phyloP scores from a whole-genome alignment of 2,113 vertebrate genomes.

The Antigone vipio region DNA sequence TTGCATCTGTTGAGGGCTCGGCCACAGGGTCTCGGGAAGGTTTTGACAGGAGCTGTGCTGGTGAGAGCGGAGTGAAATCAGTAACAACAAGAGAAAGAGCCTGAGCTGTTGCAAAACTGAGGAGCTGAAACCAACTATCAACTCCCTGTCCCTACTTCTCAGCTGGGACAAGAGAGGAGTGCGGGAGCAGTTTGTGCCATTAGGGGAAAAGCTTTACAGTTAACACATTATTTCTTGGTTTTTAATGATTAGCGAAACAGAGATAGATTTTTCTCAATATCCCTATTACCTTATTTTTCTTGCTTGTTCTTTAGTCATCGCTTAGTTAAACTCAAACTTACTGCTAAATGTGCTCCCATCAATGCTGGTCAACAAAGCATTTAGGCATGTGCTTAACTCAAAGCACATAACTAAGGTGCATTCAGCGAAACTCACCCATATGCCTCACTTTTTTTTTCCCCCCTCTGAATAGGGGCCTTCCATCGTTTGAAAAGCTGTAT shows the following conservation, averaged over 20 bases:
- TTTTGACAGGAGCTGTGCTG: neutral
- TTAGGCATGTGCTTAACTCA: neutral
- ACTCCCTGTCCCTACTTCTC: neutral
- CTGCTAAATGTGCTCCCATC: neutral
- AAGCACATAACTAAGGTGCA: neutral
- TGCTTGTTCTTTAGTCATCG: neutral
- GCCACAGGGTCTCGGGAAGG: neutral
- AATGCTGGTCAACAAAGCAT: slow-evolving; percentile 12
- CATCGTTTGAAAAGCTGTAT: slow-evolving; percentile 8
- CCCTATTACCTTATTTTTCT: neutral
- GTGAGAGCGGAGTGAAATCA: neutral
- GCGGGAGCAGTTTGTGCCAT: neutral
- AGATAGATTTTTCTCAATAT: neutral
- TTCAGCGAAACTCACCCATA: neutral
- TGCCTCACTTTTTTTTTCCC: neutral
- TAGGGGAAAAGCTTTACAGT: neutral
- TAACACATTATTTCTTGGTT: neutral
- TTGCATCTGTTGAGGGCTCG: neutral
- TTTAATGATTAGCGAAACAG: neutral
- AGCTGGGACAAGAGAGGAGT: neutral
- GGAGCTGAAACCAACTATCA: neutral
- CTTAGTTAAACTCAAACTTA: neutral
- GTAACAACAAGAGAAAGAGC: neutral
- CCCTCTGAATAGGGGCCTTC: neutral
- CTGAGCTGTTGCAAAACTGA: neutral